Conservation (phyloP, 2,888 invertebrate species). For the Hemistola chrysoprasaria region DNA sequence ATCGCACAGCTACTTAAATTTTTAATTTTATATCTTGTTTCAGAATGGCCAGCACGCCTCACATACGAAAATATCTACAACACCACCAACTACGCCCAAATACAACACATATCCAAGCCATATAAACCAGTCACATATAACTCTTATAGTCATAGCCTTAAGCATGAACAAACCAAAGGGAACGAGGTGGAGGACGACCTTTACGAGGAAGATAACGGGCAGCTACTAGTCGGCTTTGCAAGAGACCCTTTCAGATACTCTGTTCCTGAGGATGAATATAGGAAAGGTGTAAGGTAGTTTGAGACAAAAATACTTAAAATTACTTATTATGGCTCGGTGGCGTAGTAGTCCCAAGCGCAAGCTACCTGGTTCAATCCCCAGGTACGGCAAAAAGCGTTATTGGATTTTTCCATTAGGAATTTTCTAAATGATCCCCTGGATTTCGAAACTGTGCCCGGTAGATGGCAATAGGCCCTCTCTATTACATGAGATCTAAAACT, state of each 20-base stretch:
- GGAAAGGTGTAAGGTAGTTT: conserved; percentile 63
- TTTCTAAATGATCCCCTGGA: too few relatives aligned
- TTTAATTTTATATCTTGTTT: conserved; percentile 38
- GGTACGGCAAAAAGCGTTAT: too few relatives aligned
- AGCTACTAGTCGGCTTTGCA: conserved; percentile 63
- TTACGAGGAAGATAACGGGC: conserved; percentile 32
- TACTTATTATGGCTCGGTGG: too few relatives aligned
- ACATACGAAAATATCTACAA: conserved; percentile 67
- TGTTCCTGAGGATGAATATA: conserved; percentile 62
- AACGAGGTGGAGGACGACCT: conserved; percentile 47
- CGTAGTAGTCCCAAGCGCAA: too few relatives aligned
- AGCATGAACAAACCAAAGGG: conserved; percentile 37
- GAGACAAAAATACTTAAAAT: too few relatives aligned
- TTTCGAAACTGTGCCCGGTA: too few relatives aligned
- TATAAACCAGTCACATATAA: conserved; percentile 35
- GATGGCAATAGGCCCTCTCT: too few relatives aligned
- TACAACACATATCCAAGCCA: conserved; percentile 46
- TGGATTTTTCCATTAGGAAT: too few relatives aligned
- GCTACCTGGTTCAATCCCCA: too few relatives aligned
- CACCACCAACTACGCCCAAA: conserved; percentile 60
- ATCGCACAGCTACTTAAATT: too few relatives aligned
- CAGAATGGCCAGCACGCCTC: conserved; percentile 55
- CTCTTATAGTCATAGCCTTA: conserved; percentile 32
- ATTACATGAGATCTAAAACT: too few relatives aligned
- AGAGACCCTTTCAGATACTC: conserved; percentile 69